Conservation (phyloP, 2,797 vertebrate species). For the Gymnothorax javanicus region DNA sequence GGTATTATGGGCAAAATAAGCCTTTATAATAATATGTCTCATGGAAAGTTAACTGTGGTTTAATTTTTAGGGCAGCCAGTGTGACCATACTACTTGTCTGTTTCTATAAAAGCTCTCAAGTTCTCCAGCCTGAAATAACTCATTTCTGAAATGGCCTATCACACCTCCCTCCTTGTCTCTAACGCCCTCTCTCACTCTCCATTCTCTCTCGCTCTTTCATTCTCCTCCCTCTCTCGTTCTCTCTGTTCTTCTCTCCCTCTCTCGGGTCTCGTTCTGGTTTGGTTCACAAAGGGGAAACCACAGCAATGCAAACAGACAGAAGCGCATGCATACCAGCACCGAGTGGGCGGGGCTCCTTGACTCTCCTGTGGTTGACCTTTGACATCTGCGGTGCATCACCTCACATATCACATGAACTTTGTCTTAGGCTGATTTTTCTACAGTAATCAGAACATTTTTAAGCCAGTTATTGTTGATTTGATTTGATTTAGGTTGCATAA, state of each 20-base stretch:
- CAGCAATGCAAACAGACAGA: constrained; percentile 35
- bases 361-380: constrained; percentile 3
- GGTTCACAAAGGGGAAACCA: background rate
- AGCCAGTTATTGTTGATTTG: background rate
- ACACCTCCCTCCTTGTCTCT: background rate
- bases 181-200: background rate
- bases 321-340: constrained; percentile 35
- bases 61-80: background rate
- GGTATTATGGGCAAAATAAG: background rate
- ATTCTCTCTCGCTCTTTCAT: no score
- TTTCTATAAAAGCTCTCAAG: background rate
- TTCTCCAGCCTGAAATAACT: background rate
- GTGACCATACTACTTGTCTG: background rate
- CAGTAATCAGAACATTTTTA: background rate
- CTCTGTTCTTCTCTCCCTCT: constrained; percentile 38
- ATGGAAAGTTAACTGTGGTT: background rate
- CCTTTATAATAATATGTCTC: background rate
- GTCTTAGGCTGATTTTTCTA: background rate
- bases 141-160: background rate
- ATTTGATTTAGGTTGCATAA: no score
- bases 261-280: background rate
- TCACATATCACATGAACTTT: background rate
- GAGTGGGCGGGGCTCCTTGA: background rate
- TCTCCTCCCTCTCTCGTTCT: constrained; percentile 41
- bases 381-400: background rate